phyloP scores from a whole-genome alignment of 1,140 invertebrate species.

The Drosophila funebris region DNA sequence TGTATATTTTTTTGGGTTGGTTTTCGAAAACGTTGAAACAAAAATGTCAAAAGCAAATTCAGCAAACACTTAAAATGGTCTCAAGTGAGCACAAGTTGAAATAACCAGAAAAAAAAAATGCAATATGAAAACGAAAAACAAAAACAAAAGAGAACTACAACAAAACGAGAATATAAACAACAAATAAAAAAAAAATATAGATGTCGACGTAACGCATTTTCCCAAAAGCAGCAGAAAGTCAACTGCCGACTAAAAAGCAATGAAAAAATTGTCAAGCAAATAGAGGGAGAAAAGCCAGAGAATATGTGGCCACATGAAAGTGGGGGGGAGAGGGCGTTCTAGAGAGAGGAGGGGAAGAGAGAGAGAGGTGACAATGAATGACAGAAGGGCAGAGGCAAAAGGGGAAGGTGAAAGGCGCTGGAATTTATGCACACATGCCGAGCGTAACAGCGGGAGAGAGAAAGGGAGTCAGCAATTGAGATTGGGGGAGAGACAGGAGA shows the following conservation, averaged over 20 bases:
- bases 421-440: conserved; percentile 50
- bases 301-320: conserved; percentile 4
- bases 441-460: neutral
- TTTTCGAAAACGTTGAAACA: conserved; percentile 21
- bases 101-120: conserved; percentile 53
- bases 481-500: conserved; percentile 6
- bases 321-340: neutral
- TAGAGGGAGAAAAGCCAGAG: conserved; percentile 1
- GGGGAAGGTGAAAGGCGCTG: conserved; percentile 10
- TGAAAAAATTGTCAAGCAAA: conserved; percentile 51
- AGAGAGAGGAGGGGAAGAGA: neutral
- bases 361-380: neutral
- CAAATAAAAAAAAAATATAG: conserved; percentile 33
- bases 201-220: conserved; percentile 45
- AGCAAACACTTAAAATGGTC: conserved; percentile 75
- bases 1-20: neutral
- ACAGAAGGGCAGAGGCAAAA: conserved; percentile 18
- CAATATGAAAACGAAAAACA: conserved; percentile 51
- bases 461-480: neutral
- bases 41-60: conserved; percentile 64
- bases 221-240: conserved; percentile 55
- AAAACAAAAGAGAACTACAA: neutral
- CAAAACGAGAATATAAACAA: conserved; percentile 8
- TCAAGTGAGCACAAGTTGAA: conserved; percentile 55
- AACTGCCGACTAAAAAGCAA: conserved; percentile 44